Percentiles rank a stretch among this genome's conserved stretches.
These are phyloP conservation scores for Calidris pugnax DNA, from an alignment of 2,113 vertebrate genomes.

Conservation along the genomic window DNA sequence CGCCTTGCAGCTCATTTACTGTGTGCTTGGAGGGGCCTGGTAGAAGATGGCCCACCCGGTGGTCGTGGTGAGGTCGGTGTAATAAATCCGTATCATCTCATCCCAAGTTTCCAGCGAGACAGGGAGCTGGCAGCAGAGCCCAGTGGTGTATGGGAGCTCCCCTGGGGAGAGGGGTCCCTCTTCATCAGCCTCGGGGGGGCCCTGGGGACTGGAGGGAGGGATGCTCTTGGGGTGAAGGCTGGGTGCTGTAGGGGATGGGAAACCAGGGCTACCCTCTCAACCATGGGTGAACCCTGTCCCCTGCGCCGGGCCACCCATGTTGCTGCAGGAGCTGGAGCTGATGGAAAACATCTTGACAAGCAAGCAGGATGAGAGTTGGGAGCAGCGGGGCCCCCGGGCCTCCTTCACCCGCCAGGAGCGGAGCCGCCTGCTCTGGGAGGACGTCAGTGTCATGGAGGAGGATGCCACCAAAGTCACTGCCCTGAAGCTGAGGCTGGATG, in stretches of 20 bases:
- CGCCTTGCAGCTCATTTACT: background rate
- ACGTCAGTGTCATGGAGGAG: conserved; percentile 80
- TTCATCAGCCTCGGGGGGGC: background rate
- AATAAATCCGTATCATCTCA: too few relatives aligned
- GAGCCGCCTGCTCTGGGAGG: conserved; percentile 89
- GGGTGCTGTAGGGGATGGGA: background rate
- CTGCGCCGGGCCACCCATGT: background rate
- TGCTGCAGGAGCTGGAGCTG: conserved; percentile 83
- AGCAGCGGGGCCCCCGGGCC: conserved; percentile 75
- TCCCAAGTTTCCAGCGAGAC: background rate
- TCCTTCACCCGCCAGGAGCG: conserved; percentile 85
- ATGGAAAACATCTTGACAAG: conserved; percentile 81
- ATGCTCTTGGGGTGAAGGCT: background rate
- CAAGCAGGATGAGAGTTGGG: conserved; percentile 85
- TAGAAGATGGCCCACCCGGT: background rate
- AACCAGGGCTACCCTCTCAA: background rate
- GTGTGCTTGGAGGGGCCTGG: fast-evolving
- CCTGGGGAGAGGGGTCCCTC: background rate
- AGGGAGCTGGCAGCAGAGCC: fast-evolving
- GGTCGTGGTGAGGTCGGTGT: fast-evolving
- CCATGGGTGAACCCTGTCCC: background rate
- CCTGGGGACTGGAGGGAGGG: background rate
- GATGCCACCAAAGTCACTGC: conserved; percentile 88
- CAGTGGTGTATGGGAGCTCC: background rate
- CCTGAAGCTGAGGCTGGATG: conserved; percentile 92